Conservation (phyloP, 2,888 invertebrate genomes). For the Nudaria mundana region DNA sequence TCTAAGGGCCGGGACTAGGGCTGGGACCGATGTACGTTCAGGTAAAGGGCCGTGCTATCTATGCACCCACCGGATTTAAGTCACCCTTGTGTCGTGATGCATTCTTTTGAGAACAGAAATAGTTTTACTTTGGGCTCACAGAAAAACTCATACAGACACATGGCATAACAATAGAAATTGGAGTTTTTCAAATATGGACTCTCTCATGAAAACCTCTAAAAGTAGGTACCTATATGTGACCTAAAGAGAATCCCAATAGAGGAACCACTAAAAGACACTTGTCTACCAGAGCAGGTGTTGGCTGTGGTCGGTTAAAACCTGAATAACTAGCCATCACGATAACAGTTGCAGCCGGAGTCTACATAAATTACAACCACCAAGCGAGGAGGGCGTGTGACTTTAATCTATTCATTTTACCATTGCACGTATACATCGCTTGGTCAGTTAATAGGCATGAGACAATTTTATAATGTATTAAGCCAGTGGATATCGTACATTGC, state of each 20-base stretch:
- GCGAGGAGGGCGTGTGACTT: conserved; percentile 39
- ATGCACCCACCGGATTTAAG: conserved; percentile 55
- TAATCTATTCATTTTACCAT: conserved; percentile 38
- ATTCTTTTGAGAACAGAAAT: conserved; percentile 42
- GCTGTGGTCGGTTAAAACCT: conserved; percentile 45
- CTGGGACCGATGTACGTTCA: conserved; percentile 40
- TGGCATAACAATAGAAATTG: no score
- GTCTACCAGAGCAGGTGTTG: no score
- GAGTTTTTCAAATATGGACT: no score
- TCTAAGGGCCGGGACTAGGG: conserved; percentile 50
- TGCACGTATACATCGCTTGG: conserved; percentile 48
- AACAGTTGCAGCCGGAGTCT: conserved; percentile 47
- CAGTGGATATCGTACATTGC: conserved; percentile 39
- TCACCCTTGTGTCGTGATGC: conserved; percentile 39
- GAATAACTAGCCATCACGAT: conserved; percentile 47
- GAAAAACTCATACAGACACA: conserved; percentile 10
- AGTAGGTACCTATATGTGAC: background rate
- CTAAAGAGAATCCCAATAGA: no score
- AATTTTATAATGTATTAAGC: conserved; percentile 39
- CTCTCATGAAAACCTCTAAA: no score
- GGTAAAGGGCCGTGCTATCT: conserved; percentile 56
- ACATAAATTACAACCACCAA: conserved; percentile 46
- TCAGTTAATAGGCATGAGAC: conserved; percentile 37
- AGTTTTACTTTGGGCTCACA: conserved; percentile 25
- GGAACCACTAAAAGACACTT: no score